A percentile compares a stretch with the other conserved stretches of the same genome.
Conservation (phyloP, 2,888 invertebrate genomes). For the Alviniconcha strummeri region DNA sequence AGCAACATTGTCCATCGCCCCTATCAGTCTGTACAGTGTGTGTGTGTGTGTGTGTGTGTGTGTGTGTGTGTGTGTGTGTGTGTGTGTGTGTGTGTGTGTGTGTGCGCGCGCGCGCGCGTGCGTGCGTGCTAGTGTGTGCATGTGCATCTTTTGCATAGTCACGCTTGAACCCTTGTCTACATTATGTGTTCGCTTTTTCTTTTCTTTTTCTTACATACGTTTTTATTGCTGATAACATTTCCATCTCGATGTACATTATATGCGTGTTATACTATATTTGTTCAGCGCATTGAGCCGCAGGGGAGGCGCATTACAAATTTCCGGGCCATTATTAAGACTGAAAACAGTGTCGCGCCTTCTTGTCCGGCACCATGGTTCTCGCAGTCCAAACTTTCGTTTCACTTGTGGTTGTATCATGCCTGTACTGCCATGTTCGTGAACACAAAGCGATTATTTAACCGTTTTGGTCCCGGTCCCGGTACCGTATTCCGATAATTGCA, state of each 20-base stretch:
- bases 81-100: constrained; percentile 2
- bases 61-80: constrained; percentile 13
- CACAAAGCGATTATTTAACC: too few species aligned
- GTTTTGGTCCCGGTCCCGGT: too few species aligned
- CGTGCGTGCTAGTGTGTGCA: constrained; percentile 4
- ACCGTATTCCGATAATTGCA: too few species aligned
- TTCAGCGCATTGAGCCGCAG: background rate
- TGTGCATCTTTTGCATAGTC: background rate
- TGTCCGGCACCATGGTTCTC: too few species aligned
- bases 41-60: constrained; percentile 3
- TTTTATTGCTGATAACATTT: background rate
- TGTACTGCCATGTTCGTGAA: too few species aligned
- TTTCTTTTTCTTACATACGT: background rate
- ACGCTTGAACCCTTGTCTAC: background rate
- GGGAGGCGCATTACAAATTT: too few species aligned
- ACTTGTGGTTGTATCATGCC: too few species aligned
- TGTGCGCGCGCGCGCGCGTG: background rate
- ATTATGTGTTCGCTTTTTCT: background rate
- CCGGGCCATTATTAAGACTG: too few species aligned
- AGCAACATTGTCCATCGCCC: too few species aligned
- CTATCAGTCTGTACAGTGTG: too few species aligned
- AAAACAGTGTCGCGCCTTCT: too few species aligned
- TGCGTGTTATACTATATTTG: background rate
- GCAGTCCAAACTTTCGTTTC: too few species aligned
- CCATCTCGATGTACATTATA: background rate